Percentiles rank a stretch among this genome's conserved stretches.
These are phyloP conservation scores for Capreolus pygargus DNA, from an alignment of 2,113 vertebrate genomes.

Conservation along the genomic window DNA sequence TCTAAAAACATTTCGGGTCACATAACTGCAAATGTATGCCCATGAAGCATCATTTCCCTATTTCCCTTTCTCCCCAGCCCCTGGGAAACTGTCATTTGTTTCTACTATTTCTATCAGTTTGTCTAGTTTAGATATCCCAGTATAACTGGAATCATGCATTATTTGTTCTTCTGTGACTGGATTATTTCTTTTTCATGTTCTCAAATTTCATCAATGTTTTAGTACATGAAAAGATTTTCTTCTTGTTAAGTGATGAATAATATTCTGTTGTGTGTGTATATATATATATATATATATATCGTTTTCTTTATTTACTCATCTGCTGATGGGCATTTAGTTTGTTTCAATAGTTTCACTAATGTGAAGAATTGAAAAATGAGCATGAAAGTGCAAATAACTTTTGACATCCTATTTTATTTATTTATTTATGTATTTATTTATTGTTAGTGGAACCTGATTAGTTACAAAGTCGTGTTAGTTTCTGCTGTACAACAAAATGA, in stretches of 20 bases:
- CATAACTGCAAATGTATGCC: background rate
- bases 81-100: background rate
- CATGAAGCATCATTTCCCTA: background rate
- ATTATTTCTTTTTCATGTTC: background rate
- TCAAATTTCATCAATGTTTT: background rate
- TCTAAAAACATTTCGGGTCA: background rate
- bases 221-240: background rate
- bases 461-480: background rate
- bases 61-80: accelerated
- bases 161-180: background rate
- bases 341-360: background rate
- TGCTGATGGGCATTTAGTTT: background rate
- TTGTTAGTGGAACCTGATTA: background rate
- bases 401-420: background rate
- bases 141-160: background rate
- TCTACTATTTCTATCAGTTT: background rate
- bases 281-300: background rate
- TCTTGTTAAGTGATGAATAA: background rate
- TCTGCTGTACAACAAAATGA: background rate
- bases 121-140: background rate
- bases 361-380: background rate
- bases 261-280: background rate
- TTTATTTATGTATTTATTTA: background rate
- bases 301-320: background rate
- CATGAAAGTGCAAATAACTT: background rate